Evolutionary conservation across 1,140 invertebrate species (phyloP), one percentile per base, ranked within the genome.

Genomic region (Drosophila micromelanica): DNA sequence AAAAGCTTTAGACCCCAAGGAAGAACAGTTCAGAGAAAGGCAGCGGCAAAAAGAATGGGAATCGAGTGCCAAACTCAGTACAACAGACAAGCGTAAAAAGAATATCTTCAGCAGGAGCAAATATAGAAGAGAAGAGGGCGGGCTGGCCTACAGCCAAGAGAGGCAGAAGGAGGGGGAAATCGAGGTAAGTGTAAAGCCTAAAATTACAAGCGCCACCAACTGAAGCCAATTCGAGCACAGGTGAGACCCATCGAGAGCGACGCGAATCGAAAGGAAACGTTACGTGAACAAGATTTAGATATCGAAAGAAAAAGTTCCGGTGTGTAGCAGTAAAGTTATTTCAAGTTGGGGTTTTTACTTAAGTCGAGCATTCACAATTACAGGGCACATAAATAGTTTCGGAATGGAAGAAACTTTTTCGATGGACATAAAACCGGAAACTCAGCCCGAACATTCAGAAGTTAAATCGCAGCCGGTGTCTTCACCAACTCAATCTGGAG

Each of bases 41-140:
- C 35, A 15, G 7, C 35, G 30, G 4, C 5, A 5, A 8, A 13
- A 12, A 1, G 37, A n/a, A 0, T 20, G 15, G 5, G 17, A 46
- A 12, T 5, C 11, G 2, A 11, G 60, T 55, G 13, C 17, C 7
- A 61, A 30, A 46, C 11, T n/a, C 32, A 2, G 15, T 35, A 6
- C 54, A 40, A n/a, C 48, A 62, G 45, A 55, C 8, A 37, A 63
- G 15, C 13, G 20, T 17, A 23, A n/a, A 20, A 46, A 52, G 27
- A 23, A 3, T 23, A 0, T 13, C 0, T 0, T 7, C 9, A 13
- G 9, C 4, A 40, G 40, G 15, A 0, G 1, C 5, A 46, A 40
- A 8, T 1, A n/a, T 40, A 27, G 6, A 23, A 59, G 69, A 23
- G 62, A 72, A 20, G 46, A 57, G 12, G 69, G 69, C 5, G 69